Conservation (phyloP, 2,888 invertebrate species). For the Calameuta pallipes region DNA sequence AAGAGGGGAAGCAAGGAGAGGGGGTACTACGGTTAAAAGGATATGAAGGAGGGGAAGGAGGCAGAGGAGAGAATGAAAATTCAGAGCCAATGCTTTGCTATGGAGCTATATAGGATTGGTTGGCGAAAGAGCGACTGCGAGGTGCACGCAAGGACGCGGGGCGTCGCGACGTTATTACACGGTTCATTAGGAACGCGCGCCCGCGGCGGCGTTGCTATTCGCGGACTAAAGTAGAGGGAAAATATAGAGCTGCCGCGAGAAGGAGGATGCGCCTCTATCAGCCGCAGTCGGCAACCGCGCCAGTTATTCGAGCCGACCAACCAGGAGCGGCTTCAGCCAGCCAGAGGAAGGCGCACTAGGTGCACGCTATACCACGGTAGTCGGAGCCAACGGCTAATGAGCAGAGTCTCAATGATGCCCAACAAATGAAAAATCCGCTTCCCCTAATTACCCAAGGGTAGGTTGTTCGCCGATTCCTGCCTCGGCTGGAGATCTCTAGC, state of each 20-base stretch:
- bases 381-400: conserved; percentile 40
- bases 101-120: neutral
- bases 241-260: conserved; percentile 34
- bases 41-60: conserved; percentile 16
- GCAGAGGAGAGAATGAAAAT: neutral
- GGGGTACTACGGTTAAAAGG: conserved; percentile 19
- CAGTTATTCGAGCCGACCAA: conserved; percentile 45
- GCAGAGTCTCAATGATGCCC: conserved; percentile 43
- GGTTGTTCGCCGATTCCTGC: neutral
- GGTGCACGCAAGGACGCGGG: conserved; percentile 12
- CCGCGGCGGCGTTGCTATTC: conserved; percentile 23
- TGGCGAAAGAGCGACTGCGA: neutral
- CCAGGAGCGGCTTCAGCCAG: conserved; percentile 43
- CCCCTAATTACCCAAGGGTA: conserved; percentile 47
- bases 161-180: conserved; percentile 59
- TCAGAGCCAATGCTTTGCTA: neutral
- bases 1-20: conserved; percentile 20
- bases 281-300: conserved; percentile 44
- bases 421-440: conserved; percentile 51
- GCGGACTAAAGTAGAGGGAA: conserved; percentile 7
- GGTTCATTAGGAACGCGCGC: conserved; percentile 53
- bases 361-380: conserved; percentile 21
- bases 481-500: neutral
- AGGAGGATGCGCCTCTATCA: conserved; percentile 44
- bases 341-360: conserved; percentile 12